These are phyloP conservation scores for Acyrthosiphon pisum DNA, from an alignment of 1,140 invertebrate species.

Conservation along the genomic window DNA sequence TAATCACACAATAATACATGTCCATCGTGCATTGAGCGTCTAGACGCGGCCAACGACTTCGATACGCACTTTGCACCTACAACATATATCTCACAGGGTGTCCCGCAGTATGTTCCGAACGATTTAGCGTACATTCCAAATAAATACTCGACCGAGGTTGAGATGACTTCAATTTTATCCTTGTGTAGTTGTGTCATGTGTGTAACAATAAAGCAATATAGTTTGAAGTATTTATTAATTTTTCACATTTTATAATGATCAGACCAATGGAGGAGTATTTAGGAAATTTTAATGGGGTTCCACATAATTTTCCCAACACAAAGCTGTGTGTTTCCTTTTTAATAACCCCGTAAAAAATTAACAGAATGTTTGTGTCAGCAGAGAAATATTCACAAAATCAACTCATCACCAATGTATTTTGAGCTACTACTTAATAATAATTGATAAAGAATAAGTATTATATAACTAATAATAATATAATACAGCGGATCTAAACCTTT, in stretches of 20 bases:
- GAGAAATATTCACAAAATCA: not conserved
- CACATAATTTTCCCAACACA: too few relatives aligned
- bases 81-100: not conserved
- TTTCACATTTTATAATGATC: not conserved
- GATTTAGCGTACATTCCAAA: not conserved
- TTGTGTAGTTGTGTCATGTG: not conserved
- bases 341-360: too few relatives aligned
- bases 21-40: constrained; percentile 34
- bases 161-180: not conserved
- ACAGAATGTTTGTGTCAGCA: not conserved
- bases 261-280: not conserved
- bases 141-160: not conserved
- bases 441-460: too few relatives aligned
- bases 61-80: constrained; percentile 54
- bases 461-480: too few relatives aligned
- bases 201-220: not conserved
- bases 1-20: constrained; percentile 3
- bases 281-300: too few relatives aligned
- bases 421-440: too few relatives aligned
- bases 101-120: not conserved
- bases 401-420: not conserved
- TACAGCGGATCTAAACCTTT: too few relatives aligned
- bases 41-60: constrained; percentile 52
- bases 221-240: not conserved
- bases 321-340: too few relatives aligned